Evolutionary conservation across 2,113 vertebrate species (phyloP).

Genomic region (Pelodiscus sinensis): DNA sequence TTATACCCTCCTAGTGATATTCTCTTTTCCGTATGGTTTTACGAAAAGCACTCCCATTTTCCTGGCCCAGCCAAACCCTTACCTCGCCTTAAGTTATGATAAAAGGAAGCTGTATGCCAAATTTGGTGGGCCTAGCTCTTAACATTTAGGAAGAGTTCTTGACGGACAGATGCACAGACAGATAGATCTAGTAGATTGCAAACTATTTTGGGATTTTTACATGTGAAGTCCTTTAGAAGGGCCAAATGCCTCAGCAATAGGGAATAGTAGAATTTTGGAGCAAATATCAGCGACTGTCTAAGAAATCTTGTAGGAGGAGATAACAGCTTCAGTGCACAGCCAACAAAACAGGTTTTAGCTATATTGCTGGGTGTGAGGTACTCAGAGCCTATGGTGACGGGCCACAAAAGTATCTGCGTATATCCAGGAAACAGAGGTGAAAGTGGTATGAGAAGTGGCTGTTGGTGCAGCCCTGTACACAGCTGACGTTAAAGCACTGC

Average conservation of each 20-base stretch:
- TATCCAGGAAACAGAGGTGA: background rate
- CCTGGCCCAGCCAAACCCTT: too few relatives aligned
- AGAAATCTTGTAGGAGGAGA: background rate
- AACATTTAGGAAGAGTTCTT: too few relatives aligned
- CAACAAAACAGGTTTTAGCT: background rate
- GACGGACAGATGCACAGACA: too few relatives aligned
- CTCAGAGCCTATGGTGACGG: background rate
- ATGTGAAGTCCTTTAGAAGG: background rate
- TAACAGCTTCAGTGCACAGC: background rate
- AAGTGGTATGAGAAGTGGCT: too few relatives aligned
- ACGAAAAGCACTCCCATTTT: too few relatives aligned
- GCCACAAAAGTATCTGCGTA: background rate
- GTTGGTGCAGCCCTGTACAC: too few relatives aligned
- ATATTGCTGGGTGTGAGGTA: background rate
- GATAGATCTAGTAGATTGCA: fast-evolving
- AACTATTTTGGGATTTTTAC: background rate
- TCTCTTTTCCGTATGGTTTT: too few relatives aligned
- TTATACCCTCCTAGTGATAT: too few relatives aligned
- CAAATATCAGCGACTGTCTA: background rate
- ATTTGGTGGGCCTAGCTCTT: too few relatives aligned
- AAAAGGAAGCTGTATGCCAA: too few relatives aligned
- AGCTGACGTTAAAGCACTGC: too few relatives aligned
- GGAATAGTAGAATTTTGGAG: background rate
- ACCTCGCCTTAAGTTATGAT: too few relatives aligned
- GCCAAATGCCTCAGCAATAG: background rate